phyloP scores from a whole-genome alignment of 1,140 invertebrate species.

The Daktulosphaira vitifoliae region DNA sequence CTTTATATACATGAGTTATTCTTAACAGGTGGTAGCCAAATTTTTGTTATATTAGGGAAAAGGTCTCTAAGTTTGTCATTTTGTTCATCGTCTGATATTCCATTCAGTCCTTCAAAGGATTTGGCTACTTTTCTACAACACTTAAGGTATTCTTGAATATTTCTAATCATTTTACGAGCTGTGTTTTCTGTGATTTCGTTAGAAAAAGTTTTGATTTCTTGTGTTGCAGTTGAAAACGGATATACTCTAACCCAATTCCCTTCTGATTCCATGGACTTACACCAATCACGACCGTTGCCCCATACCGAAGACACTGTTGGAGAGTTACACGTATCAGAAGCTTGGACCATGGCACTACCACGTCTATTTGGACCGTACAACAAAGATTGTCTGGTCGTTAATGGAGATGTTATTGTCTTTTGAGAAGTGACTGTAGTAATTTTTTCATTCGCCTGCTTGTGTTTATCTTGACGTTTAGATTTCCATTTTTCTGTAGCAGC shows the following conservation, averaged over 20 bases:
- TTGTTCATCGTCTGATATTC: conserved; percentile 33
- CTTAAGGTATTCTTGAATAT: conserved; percentile 18
- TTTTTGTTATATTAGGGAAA: conserved; percentile 33
- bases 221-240: conserved; percentile 40
- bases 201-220: not conserved
- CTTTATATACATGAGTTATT: not conserved
- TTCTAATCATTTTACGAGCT: conserved; percentile 31
- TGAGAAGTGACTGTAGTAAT: not conserved
- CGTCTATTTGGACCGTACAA: conserved; percentile 38
- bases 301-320: conserved; percentile 42
- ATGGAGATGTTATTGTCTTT: not conserved
- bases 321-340: conserved; percentile 41
- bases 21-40: conserved; percentile 36
- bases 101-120: conserved; percentile 6
- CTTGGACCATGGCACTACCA: conserved; percentile 36
- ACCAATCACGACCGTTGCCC: conserved; percentile 56
- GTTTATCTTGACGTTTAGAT: not conserved
- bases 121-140: conserved; percentile 19
- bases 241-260: conserved; percentile 56
- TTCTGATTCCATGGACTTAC: conserved; percentile 46
- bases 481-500: conserved; percentile 29
- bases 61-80: conserved; percentile 34
- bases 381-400: not conserved
- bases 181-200: not conserved
- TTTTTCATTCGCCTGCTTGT: not conserved